These are phyloP conservation scores for Oligia latruncula DNA, from an alignment of 2,888 invertebrate genomes.

Conservation along the genomic window DNA sequence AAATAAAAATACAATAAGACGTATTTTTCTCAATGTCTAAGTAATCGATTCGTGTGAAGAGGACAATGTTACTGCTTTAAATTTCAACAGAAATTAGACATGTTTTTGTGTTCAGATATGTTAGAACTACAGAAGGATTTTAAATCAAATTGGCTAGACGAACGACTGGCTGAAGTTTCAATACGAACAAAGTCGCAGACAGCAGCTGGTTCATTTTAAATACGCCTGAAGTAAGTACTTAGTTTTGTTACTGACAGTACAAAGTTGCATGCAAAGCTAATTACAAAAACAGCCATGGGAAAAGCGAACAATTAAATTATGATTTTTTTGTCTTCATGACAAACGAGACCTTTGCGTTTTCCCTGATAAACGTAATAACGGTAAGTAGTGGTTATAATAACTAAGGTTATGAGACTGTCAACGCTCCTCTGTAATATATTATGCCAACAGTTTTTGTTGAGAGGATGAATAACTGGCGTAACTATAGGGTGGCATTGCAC, in stretches of 20 bases:
- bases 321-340: constrained; percentile 56
- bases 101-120: not conserved
- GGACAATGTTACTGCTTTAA: not conserved
- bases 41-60: not conserved
- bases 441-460: constrained; percentile 20
- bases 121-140: not conserved
- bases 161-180: not conserved
- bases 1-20: too few species aligned
- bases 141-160: not conserved
- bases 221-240: not conserved
- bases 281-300: constrained; percentile 68
- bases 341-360: constrained; percentile 61
- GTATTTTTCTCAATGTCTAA: too few species aligned
- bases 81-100: not conserved
- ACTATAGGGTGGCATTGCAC: too few species aligned
- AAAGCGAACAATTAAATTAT: constrained; percentile 66
- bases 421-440: constrained; percentile 29
- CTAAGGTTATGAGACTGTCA: constrained; percentile 50
- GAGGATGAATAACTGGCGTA: not conserved
- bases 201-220: not conserved
- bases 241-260: constrained; percentile 41
- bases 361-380: constrained; percentile 59
- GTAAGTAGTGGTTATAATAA: constrained; percentile 28
- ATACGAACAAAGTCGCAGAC: not conserved
- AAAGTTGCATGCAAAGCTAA: constrained; percentile 63